A percentile compares a stretch with the other conserved stretches of the same genome.
phyloP scores from a whole-genome alignment of 2,797 vertebrate genomes.

The Ciconia nigra region DNA sequence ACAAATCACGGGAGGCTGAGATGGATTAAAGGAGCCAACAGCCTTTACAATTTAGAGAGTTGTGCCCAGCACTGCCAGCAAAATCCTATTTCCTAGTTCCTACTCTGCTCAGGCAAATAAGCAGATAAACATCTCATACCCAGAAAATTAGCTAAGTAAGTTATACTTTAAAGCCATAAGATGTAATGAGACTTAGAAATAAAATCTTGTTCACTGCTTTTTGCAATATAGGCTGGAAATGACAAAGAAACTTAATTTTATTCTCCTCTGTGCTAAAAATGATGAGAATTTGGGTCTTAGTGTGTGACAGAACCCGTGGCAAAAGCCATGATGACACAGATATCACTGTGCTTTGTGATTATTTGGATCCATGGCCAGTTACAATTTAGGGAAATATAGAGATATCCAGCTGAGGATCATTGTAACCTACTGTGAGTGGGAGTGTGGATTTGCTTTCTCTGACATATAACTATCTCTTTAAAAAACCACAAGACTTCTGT shows the following conservation, averaged over 20 bases:
- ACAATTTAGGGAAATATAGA: background rate
- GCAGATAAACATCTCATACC: background rate
- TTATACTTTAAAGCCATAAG: background rate
- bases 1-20: background rate
- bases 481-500: background rate
- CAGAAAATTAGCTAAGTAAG: background rate
- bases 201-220: background rate
- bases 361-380: background rate
- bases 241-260: background rate
- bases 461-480: background rate
- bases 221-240: background rate
- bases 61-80: background rate
- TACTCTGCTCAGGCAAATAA: background rate
- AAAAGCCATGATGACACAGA: background rate
- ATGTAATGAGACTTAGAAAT: background rate
- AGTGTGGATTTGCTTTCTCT: background rate
- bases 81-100: background rate
- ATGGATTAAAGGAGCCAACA: background rate
- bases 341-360: background rate
- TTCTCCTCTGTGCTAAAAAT: background rate
- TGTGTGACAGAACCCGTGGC: background rate
- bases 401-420: background rate
- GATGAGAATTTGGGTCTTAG: background rate
- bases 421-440: background rate
- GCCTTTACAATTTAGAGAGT: background rate